A percentile compares a stretch with the other conserved stretches of the same genome.
These are phyloP conservation scores for Mallotus villosus DNA, from an alignment of 2,797 vertebrate genomes.

Conservation along the genomic window DNA sequence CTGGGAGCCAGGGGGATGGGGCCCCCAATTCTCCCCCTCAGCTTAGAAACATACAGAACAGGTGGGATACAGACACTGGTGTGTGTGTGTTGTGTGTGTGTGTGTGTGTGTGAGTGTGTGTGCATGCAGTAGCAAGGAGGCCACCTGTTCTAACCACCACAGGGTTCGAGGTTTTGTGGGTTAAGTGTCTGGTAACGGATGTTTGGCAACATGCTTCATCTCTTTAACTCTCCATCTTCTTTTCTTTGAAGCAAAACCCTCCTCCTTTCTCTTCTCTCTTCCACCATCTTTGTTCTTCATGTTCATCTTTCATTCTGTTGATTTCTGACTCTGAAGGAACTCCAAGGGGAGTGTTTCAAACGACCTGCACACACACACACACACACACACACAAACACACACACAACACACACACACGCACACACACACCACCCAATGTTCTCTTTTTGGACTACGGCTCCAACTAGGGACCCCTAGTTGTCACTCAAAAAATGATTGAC, in stretches of 20 bases:
- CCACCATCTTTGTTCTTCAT: not conserved
- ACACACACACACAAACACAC: conserved; percentile 21
- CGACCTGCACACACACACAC: conserved; percentile 55
- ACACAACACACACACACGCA: conserved; percentile 41
- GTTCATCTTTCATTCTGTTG: not conserved
- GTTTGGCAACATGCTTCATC: conserved; percentile 60
- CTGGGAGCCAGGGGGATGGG: too few relatives aligned
- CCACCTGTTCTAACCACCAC: conserved; percentile 60
- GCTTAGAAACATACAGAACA: not conserved
- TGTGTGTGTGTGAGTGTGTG: not conserved
- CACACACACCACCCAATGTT: conserved; percentile 10
- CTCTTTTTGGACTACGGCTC: not conserved
- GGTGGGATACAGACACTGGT: not conserved
- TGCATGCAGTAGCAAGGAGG: conserved; percentile 12
- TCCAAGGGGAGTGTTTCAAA: conserved; percentile 62
- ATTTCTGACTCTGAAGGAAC: conserved; percentile 13
- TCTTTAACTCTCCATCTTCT: not conserved
- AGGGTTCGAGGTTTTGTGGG: conserved; percentile 66
- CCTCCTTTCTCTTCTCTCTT: conserved; percentile 7
- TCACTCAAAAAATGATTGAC: not conserved
- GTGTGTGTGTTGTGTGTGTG: not conserved
- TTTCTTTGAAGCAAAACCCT: conserved; percentile 37
- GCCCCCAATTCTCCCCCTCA: too few relatives aligned
- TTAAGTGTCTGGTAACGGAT: conserved; percentile 60
- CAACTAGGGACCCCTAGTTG: not conserved